Conservation (phyloP, 2,888 invertebrate genomes). For the Rhagonycha fulva region DNA sequence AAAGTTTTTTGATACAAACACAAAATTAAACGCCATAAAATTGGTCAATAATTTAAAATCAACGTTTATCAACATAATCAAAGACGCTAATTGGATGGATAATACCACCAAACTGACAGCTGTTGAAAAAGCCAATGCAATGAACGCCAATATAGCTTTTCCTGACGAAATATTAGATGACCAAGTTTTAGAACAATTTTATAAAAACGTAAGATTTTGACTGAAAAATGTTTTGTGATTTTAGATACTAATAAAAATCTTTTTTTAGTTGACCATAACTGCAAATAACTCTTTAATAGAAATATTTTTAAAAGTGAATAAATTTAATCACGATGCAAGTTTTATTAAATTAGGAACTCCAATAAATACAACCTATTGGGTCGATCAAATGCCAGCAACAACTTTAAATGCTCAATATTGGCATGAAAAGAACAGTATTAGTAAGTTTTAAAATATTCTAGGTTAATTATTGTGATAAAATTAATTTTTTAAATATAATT, state of each 20-base stretch:
- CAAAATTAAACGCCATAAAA: constrained; percentile 40
- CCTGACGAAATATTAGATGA: constrained; percentile 69
- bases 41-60: constrained; percentile 47
- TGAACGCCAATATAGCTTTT: constrained; percentile 58
- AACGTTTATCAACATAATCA: constrained; percentile 43
- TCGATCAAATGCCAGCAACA: constrained; percentile 57
- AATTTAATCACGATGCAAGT: background rate
- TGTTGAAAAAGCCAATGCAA: constrained; percentile 58
- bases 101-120: constrained; percentile 44
- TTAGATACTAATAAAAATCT: background rate
- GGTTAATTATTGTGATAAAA: background rate
- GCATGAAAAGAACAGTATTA: constrained; percentile 60
- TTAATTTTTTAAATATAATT: background rate
- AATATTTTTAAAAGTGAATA: background rate
- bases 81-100: constrained; percentile 49
- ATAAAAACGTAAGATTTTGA: constrained; percentile 41
- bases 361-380: constrained; percentile 60
- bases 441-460: constrained; percentile 46
- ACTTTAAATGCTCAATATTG: constrained; percentile 61
- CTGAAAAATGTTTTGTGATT: background rate
- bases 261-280: background rate
- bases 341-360: constrained; percentile 43
- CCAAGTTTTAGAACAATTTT: constrained; percentile 45
- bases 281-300: background rate
- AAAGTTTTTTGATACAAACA: constrained; percentile 69